phyloP scores from a whole-genome alignment of 2,888 invertebrate genomes.

The Drosophila conformis region DNA sequence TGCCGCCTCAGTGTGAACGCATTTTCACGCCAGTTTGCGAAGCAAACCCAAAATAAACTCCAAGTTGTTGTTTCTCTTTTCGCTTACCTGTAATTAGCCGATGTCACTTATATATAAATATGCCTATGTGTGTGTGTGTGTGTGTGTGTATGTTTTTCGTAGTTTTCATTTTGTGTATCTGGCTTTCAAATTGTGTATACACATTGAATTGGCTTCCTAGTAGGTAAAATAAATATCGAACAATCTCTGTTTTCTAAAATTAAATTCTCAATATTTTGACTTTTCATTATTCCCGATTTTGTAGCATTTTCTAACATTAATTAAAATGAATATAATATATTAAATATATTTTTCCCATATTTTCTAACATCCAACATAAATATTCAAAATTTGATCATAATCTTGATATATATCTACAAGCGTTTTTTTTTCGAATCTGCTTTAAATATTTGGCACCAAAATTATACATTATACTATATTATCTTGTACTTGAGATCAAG shows the following conservation, averaged over 20 bases:
- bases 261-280: conserved; percentile 9
- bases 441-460: conserved; percentile 65
- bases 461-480: conserved; percentile 37
- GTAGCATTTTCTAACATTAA: neutral
- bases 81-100: conserved; percentile 82
- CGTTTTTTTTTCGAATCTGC: conserved; percentile 51
- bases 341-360: neutral
- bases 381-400: conserved; percentile 12
- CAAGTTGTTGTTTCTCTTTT: conserved; percentile 50
- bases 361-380: neutral
- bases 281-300: neutral
- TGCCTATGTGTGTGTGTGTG: conserved; percentile 21
- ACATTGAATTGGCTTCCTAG: conserved; percentile 42
- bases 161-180: conserved; percentile 51
- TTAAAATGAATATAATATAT: neutral
- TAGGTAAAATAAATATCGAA: conserved; percentile 42
- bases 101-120: conserved; percentile 54
- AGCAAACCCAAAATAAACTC: conserved; percentile 70
- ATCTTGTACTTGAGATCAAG: conserved; percentile 23
- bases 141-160: conserved; percentile 22
- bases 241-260: conserved; percentile 19
- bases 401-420: conserved; percentile 18
- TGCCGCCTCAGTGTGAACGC: conserved; percentile 60
- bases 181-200: conserved; percentile 47
- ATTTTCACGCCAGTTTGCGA: conserved; percentile 69